Conservation (phyloP, 2,888 invertebrate species). For the Andricus quercusramuli region DNA sequence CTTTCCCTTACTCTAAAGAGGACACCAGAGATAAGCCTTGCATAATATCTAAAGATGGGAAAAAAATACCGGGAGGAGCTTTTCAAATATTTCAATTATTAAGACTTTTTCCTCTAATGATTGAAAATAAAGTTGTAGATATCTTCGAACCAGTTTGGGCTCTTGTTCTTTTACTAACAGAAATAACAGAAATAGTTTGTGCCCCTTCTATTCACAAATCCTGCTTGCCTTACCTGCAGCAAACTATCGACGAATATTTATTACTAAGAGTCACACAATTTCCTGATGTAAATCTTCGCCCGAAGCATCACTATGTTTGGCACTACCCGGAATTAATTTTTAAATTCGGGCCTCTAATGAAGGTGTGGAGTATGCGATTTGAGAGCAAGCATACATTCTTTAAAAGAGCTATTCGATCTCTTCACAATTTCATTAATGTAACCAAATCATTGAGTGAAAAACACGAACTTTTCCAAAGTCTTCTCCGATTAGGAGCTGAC, state of each 20-base stretch:
- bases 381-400: conserved; percentile 63
- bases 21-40: no score
- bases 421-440: conserved; percentile 54
- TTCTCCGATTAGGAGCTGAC: not conserved
- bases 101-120: not conserved
- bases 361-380: conserved; percentile 59
- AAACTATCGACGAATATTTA: conserved; percentile 53
- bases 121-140: conserved; percentile 50
- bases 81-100: no score
- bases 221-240: conserved; percentile 46
- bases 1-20: no score
- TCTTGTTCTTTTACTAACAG: conserved; percentile 49
- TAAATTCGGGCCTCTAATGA: conserved; percentile 55
- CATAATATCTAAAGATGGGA: no score
- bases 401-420: conserved; percentile 51
- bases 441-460: conserved; percentile 45
- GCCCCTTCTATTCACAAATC: conserved; percentile 57
- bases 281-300: conserved; percentile 47
- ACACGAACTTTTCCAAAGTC: conserved; percentile 48
- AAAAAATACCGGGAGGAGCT: no score
- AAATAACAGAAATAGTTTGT: conserved; percentile 58
- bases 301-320: conserved; percentile 56
- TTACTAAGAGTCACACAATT: conserved; percentile 26
- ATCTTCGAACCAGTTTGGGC: conserved; percentile 51
- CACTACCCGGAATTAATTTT: conserved; percentile 55